Percentiles rank a stretch among this genome's conserved stretches.
Evolutionary conservation across 2,888 invertebrate genomes (phyloP).

Genomic region (Diploptera punctata): DNA sequence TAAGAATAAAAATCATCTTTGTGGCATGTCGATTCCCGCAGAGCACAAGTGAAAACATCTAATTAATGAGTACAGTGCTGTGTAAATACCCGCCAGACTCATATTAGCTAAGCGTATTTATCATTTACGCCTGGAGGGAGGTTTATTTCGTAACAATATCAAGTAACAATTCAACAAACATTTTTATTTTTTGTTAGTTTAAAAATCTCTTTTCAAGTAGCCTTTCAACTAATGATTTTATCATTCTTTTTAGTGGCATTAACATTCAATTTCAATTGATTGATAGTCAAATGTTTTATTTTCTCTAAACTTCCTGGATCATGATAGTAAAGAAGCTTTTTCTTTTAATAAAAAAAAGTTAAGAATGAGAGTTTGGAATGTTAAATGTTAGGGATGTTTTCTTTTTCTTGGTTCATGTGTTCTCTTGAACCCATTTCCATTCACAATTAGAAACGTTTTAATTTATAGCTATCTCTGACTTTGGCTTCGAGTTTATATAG

Average conservation of each 20-base stretch:
- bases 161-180: background rate
- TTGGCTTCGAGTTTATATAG: background rate
- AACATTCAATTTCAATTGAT: constrained; percentile 38
- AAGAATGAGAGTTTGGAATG: constrained; percentile 27
- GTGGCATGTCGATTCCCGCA: background rate
- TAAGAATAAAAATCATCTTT: no score
- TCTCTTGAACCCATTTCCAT: background rate
- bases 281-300: constrained; percentile 34
- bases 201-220: background rate
- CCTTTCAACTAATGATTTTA: background rate
- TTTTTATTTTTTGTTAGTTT: background rate
- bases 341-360: background rate
- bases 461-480: background rate
- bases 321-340: background rate
- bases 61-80: background rate
- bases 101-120: background rate
- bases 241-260: constrained; percentile 10
- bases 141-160: background rate
- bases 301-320: constrained; percentile 14
- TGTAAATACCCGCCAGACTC: background rate
- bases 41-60: background rate
- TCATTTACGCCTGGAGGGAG: background rate
- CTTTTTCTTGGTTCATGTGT: background rate
- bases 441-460: background rate
- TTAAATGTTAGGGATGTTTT: constrained; percentile 15